Percentiles rank a stretch among this genome's conserved stretches.
Conservation (phyloP, 2,113 vertebrate species). For the Hippotragus niger region DNA sequence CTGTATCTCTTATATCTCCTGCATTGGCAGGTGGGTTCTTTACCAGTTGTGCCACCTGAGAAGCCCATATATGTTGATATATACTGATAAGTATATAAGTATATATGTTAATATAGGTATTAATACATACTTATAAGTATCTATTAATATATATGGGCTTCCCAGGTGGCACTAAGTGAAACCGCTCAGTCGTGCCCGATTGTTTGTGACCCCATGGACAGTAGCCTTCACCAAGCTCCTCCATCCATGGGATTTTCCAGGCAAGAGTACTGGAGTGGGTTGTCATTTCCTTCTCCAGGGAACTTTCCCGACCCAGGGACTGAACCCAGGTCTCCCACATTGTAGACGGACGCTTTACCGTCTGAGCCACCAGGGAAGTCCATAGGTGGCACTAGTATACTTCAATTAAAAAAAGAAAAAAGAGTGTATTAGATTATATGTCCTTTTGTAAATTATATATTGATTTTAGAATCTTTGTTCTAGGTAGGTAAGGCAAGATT, state of each 20-base stretch:
- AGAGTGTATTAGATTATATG: neutral
- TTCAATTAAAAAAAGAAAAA: neutral
- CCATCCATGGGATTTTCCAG: neutral
- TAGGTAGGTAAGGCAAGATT: neutral
- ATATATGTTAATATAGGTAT: no score
- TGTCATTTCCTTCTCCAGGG: neutral
- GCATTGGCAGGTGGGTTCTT: neutral
- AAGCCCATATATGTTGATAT: neutral
- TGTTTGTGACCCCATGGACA: neutral
- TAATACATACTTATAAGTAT: no score
- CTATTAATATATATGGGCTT: no score
- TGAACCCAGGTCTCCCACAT: neutral
- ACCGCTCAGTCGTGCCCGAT: accelerated
- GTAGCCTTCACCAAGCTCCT: neutral
- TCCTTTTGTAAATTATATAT: neutral
- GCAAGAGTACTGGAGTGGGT: neutral
- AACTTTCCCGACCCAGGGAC: neutral
- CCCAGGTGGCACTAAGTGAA: neutral
- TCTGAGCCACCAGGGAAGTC: neutral
- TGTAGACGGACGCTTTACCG: accelerated
- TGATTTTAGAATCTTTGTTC: neutral
- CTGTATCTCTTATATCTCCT: neutral
- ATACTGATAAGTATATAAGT: neutral
- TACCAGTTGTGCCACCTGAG: neutral
- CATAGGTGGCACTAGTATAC: neutral